Evolutionary conservation across 2,797 vertebrate species (phyloP).

Genomic region (Gadopsis bispinosus): DNA sequence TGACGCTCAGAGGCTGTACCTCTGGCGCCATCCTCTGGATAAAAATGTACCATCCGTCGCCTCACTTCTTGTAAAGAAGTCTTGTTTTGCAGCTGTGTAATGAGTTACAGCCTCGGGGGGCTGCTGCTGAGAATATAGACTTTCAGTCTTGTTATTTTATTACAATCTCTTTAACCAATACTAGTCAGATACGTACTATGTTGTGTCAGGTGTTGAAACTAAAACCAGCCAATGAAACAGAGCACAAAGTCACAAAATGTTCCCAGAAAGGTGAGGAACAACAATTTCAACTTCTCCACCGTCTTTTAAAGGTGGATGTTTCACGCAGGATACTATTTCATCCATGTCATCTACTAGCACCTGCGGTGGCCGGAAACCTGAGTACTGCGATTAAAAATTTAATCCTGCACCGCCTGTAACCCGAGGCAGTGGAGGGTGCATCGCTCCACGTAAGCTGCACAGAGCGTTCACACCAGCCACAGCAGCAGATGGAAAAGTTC

Average conservation of each 20-base stretch:
- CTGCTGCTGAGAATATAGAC: neutral
- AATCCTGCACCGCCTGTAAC: constrained; percentile 61
- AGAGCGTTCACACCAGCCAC: neutral
- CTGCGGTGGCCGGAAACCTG: constrained; percentile 54
- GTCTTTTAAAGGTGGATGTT: neutral
- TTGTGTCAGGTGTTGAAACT: neutral
- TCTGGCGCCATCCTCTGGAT: neutral
- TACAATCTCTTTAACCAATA: neutral
- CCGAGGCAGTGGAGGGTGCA: constrained; percentile 3
- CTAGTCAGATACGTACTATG: neutral
- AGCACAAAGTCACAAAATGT: neutral
- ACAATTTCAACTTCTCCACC: neutral
- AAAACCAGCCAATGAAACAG: neutral
- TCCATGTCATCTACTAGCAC: neutral
- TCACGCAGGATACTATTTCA: neutral
- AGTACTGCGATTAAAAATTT: constrained; percentile 74
- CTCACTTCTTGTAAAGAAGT: neutral
- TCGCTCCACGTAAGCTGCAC: neutral
- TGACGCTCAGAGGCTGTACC: neutral
- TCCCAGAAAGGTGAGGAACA: neutral
- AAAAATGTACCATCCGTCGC: neutral
- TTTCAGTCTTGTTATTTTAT: neutral
- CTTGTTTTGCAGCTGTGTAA: neutral
- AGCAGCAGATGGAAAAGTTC: neutral
- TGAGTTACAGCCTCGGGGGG: neutral